These are phyloP conservation scores for Scomberomorus guttatus DNA, from an alignment of 2,797 vertebrate species.

Conservation along the genomic window DNA sequence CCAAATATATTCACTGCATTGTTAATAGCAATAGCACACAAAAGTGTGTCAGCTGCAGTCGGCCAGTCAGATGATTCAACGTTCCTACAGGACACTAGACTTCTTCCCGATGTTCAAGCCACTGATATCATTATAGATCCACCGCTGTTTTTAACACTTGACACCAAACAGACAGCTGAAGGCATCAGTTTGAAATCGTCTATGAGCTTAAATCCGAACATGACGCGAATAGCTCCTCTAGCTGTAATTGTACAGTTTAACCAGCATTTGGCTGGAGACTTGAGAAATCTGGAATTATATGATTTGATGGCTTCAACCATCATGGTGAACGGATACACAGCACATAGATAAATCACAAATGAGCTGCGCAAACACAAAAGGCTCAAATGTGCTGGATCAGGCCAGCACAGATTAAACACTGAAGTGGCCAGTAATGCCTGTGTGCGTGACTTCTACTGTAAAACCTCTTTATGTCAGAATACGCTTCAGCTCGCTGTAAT, in stretches of 20 bases:
- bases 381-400: slow-evolving; percentile 25
- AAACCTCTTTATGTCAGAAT: slow-evolving; percentile 31
- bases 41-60: slow-evolving; percentile 8
- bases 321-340: neutral
- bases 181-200: neutral
- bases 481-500: neutral
- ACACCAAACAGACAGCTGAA: neutral
- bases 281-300: neutral
- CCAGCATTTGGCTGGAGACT: neutral
- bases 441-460: slow-evolving; percentile 26
- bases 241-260: neutral
- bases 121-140: neutral
- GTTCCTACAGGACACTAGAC: neutral
- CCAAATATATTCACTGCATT: slow-evolving; percentile 1
- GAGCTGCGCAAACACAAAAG: slow-evolving; percentile 28
- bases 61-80: slow-evolving; percentile 19
- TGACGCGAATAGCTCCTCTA: neutral
- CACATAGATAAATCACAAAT: slow-evolving; percentile 5
- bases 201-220: neutral
- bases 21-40: slow-evolving; percentile 15
- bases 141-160: neutral
- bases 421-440: slow-evolving; percentile 36
- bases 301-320: neutral
- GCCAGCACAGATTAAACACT: slow-evolving; percentile 45
- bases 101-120: neutral